A percentile compares a stretch with the other conserved stretches of the same genome.
Conservation (phyloP, 1,140 invertebrate species). For the Dendroctonus ponderosae region DNA sequence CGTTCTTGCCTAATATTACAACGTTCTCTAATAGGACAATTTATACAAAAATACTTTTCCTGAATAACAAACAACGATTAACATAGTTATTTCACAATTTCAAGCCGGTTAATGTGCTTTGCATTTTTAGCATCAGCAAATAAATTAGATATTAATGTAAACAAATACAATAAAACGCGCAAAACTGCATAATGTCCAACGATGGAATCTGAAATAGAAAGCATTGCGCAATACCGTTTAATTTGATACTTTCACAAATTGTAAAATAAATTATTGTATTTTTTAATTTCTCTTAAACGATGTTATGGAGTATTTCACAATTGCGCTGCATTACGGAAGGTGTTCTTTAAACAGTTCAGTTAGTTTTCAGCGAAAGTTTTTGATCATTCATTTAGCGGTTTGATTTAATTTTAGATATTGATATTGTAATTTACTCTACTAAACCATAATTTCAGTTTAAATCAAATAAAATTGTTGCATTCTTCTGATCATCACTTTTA, state of each 20-base stretch:
- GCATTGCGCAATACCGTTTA: constrained; percentile 23
- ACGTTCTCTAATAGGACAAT: too few species aligned
- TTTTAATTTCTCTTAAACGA: constrained; percentile 26
- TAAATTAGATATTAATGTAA: constrained; percentile 19
- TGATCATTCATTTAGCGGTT: background rate
- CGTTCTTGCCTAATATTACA: too few species aligned
- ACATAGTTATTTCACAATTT: too few species aligned
- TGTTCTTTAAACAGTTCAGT: constrained; percentile 13
- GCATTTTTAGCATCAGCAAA: constrained; percentile 5
- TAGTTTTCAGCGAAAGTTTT: constrained; percentile 18
- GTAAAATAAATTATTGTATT: constrained; percentile 24
- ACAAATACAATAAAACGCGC: constrained; percentile 15
- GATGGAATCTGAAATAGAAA: constrained; percentile 24
- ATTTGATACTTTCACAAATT: constrained; percentile 30
- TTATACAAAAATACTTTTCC: too few species aligned
- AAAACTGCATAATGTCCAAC: constrained; percentile 19
- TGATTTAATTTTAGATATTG: background rate
- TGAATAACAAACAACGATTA: too few species aligned
- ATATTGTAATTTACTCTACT: too few species aligned
- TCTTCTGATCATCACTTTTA: too few species aligned
- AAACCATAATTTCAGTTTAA: too few species aligned
- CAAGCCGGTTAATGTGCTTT: background rate
- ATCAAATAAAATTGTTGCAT: too few species aligned
- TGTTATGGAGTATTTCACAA: constrained; percentile 26
- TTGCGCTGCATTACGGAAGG: constrained; percentile 1